Conservation (phyloP, 2,797 vertebrate genomes). For the Coccyzus lansbergi region DNA sequence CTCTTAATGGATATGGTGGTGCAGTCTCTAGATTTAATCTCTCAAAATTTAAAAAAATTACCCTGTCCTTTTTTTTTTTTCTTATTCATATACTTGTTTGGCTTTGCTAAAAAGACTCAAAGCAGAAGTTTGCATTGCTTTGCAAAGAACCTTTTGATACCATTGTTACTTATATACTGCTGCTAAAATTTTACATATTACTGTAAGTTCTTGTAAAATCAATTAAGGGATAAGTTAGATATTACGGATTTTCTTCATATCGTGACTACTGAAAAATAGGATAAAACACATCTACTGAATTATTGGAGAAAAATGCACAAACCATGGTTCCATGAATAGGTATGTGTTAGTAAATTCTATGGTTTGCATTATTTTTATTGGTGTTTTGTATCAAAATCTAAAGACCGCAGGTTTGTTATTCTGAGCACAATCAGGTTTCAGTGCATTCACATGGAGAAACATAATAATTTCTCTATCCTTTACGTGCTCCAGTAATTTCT, state of each 20-base stretch:
- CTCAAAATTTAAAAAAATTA: background rate
- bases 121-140: background rate
- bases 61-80: background rate
- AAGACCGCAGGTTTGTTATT: background rate
- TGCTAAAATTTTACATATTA: background rate
- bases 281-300: background rate
- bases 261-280: background rate
- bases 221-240: background rate
- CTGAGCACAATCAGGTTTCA: background rate
- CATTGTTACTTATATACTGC: background rate
- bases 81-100: background rate
- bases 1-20: rapidly evolving
- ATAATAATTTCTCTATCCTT: background rate
- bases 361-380: background rate
- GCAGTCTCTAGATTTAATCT: background rate
- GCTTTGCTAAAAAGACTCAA: background rate
- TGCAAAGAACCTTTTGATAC: background rate
- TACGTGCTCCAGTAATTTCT: background rate
- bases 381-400: background rate
- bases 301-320: background rate
- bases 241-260: background rate
- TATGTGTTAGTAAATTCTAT: background rate
- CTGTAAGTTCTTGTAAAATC: background rate
- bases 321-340: background rate
- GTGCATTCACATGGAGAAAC: background rate